Evolutionary conservation across 2,113 vertebrate genomes (phyloP).

Genomic region (Morone chrysops): DNA sequence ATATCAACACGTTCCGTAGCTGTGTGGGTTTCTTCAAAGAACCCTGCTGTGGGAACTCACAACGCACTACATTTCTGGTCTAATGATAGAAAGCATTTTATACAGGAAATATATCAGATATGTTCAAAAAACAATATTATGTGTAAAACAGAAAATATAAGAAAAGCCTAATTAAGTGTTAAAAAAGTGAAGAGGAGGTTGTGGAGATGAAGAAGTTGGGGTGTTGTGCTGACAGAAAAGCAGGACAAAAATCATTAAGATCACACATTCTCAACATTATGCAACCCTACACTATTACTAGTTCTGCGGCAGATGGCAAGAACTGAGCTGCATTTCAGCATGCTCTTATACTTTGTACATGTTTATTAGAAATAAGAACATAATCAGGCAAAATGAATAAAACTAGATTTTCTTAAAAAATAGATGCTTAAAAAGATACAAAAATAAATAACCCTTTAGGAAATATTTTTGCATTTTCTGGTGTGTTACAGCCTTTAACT

Average conservation of each 20-base stretch:
- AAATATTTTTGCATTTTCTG: neutral
- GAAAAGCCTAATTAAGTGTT: neutral
- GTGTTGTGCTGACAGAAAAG: neutral
- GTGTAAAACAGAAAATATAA: neutral
- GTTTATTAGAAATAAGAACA: neutral
- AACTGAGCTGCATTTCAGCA: neutral
- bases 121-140: neutral
- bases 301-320: neutral
- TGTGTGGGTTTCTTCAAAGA: conserved; percentile 38
- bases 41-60: conserved; percentile 7
- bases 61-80: neutral
- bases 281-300: neutral
- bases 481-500: neutral
- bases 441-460: neutral
- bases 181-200: neutral
- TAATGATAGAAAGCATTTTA: neutral
- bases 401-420: neutral
- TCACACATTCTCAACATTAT: neutral
- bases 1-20: conserved; percentile 31
- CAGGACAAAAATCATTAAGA: neutral
- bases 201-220: neutral
- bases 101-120: neutral
- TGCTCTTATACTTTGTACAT: neutral
- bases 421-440: neutral
- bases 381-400: neutral